Base-by-base conservation (phyloP, 2,888 invertebrate genomes). In the Hyposoter dolosus region DNA sequence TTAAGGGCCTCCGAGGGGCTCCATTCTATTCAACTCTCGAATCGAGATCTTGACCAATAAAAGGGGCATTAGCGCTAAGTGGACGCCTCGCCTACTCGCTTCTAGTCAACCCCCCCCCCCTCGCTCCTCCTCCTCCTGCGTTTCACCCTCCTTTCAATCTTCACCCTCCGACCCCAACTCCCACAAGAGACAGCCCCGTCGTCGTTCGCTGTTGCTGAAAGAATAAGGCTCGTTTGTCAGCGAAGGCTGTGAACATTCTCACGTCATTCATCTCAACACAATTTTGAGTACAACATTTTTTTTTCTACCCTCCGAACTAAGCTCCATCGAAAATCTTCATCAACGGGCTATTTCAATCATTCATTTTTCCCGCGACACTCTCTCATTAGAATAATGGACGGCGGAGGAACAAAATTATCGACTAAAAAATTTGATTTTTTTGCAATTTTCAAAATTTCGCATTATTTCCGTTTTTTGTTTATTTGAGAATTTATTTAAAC, bases 61-160 rank as follows among this genome's bases (percentile, higher is more conserved):
- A 93, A 92, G 93, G 88, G 89, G 92, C 91, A 93, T 93, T 93
- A 93, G 85, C 90, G 91, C 87, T 92, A 92, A 93, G 93, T 93
- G 93, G 92, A 90, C 90, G 92, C 90, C 88, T 91, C 91, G 89
- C 82, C 91, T 90, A 89, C 90, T 91, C 90, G 89, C 89, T 92
- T 90, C 90, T 90, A 90, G 90, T 90, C 90, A 50, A 40, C 19
- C 53, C 3, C 19, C 35, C 19, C n/a, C 47, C 15, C 10, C 47
- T 28, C 28, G 1, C 35, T 28, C 60, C 19, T 17, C 68, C 43
- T 69, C 17, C 7, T 47, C 32, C 75, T 15, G 19, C 66, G 65
- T 9, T 65, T 43, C 56, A 45, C 72, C 28, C 32, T 45, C 19
- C 19, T 32, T n/a, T 60, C 60, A 28, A 23, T 60, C 60, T 28